Conservation (phyloP, 2,797 vertebrate species). For the Melanotaenia parkinsoni region DNA sequence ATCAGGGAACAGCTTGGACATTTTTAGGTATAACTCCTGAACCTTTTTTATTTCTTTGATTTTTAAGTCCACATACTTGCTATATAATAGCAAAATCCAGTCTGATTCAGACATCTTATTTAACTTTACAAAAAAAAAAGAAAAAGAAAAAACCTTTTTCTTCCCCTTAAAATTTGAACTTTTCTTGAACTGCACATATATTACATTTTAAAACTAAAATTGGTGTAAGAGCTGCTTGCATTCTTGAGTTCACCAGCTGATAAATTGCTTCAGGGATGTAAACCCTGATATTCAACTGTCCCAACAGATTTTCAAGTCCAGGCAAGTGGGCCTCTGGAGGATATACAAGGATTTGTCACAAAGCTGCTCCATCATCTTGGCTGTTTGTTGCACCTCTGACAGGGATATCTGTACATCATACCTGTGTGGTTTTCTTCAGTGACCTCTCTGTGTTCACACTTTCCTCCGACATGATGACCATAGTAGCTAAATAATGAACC, state of each 20-base stretch:
- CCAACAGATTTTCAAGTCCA: conserved; percentile 40
- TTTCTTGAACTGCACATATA: not conserved
- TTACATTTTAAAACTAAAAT: not conserved
- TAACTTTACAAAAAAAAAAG: not conserved
- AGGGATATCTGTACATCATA: conserved; percentile 22
- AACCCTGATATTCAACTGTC: conserved; percentile 44
- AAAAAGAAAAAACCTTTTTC: not conserved
- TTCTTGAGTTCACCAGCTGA: conserved; percentile 26
- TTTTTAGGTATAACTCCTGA: not conserved
- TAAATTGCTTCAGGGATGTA: conserved; percentile 38
- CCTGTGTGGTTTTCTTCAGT: conserved; percentile 15
- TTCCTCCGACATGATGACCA: conserved; percentile 10
- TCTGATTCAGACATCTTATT: no score
- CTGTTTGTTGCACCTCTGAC: conserved; percentile 33
- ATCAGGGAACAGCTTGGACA: not conserved
- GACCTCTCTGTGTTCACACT: not conserved
- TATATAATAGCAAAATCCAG: no score
- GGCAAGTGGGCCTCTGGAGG: conserved; percentile 48
- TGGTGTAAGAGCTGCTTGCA: not conserved
- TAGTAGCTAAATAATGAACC: conserved; percentile 24
- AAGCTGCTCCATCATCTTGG: conserved; percentile 52
- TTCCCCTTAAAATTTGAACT: not conserved
- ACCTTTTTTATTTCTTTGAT: no score
- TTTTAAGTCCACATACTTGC: no score
- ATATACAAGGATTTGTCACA: conserved; percentile 56